phyloP scores from a whole-genome alignment of 2,113 vertebrate genomes.

The Toxotes jaculatrix region DNA sequence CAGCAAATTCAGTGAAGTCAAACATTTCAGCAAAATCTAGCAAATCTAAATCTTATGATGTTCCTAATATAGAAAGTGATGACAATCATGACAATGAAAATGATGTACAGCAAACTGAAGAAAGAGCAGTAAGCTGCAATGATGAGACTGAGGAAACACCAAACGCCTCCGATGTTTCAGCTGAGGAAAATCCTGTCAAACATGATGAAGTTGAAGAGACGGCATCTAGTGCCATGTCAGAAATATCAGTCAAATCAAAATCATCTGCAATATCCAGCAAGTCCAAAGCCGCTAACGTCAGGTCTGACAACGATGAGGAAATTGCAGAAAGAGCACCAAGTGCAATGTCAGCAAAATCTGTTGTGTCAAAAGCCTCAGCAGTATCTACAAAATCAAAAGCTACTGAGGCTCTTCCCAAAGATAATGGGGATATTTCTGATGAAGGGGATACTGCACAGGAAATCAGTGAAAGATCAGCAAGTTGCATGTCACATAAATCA shows the following conservation, averaged over 20 bases:
- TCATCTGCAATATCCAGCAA: constrained; percentile 52
- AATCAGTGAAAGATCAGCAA: constrained; percentile 27
- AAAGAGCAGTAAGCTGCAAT: constrained; percentile 25
- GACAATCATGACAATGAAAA: neutral
- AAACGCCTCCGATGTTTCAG: neutral
- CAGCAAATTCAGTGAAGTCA: constrained; percentile 59
- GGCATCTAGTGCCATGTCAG: constrained; percentile 40
- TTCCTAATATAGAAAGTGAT: constrained; percentile 5
- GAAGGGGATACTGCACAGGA: constrained; percentile 1
- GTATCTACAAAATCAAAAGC: constrained; percentile 47
- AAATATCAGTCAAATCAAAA: constrained; percentile 41
- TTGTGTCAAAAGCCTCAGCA: constrained; percentile 29
- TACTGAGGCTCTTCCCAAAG: constrained; percentile 13
- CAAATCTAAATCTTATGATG: constrained; percentile 47
- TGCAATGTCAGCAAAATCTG: constrained; percentile 56
- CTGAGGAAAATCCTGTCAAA: neutral
- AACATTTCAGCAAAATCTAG: constrained; percentile 61
- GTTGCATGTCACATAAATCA: constrained; percentile 50
- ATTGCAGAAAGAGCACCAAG: constrained; percentile 44
- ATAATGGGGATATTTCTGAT: constrained; percentile 4
- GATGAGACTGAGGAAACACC: constrained; percentile 13
- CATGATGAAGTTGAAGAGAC: constrained; percentile 20
- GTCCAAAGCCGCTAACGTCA: constrained; percentile 25
- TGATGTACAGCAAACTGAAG: constrained; percentile 24
- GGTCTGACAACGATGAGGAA: neutral